Evolutionary conservation across 2,888 invertebrate species (phyloP).

Genomic region (Molanna angustata): DNA sequence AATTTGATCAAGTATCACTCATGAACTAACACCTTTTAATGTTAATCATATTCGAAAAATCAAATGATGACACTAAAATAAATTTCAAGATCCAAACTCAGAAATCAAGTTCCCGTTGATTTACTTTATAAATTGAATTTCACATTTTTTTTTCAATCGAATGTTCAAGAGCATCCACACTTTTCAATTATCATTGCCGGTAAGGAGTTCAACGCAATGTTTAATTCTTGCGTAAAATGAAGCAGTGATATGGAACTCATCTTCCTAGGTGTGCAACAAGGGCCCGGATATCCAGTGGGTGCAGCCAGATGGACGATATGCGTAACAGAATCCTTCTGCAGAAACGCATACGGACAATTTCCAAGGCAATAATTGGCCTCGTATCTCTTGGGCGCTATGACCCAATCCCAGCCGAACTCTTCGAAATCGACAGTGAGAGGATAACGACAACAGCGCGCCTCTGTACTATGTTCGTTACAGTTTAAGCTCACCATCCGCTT

Average conservation of each 20-base stretch:
- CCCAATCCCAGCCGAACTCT: slow-evolving; percentile 96
- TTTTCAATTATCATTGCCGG: slow-evolving; percentile 94
- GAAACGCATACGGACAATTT: slow-evolving; percentile 85
- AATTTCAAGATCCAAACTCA: no score
- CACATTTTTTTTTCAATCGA: background rate
- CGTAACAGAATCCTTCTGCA: slow-evolving; percentile 85
- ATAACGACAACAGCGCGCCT: slow-evolving; percentile 90
- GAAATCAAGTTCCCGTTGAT: background rate
- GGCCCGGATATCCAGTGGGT: slow-evolving; percentile 73
- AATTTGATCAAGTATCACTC: no score
- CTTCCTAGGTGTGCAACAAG: slow-evolving; percentile 90
- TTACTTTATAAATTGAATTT: background rate
- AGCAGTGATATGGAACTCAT: slow-evolving; percentile 88
- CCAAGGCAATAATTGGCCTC: slow-evolving; percentile 96
- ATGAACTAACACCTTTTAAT: no score
- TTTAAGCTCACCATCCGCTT: slow-evolving; percentile 79
- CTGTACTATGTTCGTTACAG: slow-evolving; percentile 78
- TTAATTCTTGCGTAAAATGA: slow-evolving; percentile 85
- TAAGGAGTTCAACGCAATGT: slow-evolving; percentile 82
- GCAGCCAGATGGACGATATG: slow-evolving; percentile 81
- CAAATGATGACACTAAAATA: no score
- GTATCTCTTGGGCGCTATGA: slow-evolving; percentile 92
- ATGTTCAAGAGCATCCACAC: slow-evolving; percentile 82
- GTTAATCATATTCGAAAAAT: no score
- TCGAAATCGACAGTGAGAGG: slow-evolving; percentile 92